These are phyloP conservation scores for Thripadectes ignobilis DNA, from an alignment of 2,797 vertebrate species.

Conservation along the genomic window DNA sequence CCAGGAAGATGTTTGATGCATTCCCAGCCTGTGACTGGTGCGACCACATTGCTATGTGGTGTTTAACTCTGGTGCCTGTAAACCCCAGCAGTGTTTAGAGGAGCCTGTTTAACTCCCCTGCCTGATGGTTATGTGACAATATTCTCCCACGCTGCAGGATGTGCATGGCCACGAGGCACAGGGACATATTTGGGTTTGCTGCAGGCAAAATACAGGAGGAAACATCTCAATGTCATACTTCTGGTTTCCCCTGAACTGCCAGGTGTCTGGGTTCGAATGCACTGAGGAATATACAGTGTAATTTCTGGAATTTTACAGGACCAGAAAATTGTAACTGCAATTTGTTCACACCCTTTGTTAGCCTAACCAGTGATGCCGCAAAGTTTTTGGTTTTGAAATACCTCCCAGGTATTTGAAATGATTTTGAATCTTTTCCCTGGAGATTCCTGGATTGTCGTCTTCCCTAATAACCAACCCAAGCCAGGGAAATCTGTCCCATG, in stretches of 20 bases:
- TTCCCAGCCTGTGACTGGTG: not conserved
- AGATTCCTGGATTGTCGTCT: not conserved
- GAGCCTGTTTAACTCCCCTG: not conserved
- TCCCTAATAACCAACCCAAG: not conserved
- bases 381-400: not conserved
- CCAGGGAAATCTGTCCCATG: not conserved
- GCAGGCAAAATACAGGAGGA: not conserved
- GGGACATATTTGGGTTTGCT: not conserved
- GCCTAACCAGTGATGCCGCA: not conserved
- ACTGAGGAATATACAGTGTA: not conserved
- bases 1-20: not conserved
- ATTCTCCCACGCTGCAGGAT: not conserved
- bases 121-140: accelerated
- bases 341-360: not conserved
- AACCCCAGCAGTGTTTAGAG: not conserved
- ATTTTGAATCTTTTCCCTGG: not conserved
- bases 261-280: not conserved
- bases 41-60: accelerated
- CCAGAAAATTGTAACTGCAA: not conserved
- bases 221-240: not conserved
- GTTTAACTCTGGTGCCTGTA: not conserved
- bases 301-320: not conserved
- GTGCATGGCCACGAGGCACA: accelerated
- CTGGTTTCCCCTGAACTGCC: not conserved
- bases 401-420: no score